A percentile compares a stretch with the other conserved stretches of the same genome.
Evolutionary conservation across 2,888 invertebrate genomes (phyloP).

Genomic region (Parelbella ahira): DNA sequence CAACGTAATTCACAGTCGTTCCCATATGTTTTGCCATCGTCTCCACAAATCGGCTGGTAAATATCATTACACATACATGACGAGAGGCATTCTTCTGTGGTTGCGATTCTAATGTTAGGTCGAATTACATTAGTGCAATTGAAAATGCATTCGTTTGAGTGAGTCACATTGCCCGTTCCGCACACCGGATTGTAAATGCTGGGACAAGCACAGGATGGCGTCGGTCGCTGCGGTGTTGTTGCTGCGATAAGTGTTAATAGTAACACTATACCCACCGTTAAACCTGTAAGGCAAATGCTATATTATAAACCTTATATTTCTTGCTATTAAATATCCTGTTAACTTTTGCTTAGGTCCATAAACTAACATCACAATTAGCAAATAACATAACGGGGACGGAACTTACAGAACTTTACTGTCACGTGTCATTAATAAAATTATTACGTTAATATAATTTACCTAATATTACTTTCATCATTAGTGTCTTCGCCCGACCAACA

Average conservation of each 20-base stretch:
- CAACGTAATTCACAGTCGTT: conserved; percentile 40
- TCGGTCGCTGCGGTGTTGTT: not conserved
- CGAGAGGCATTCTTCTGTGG: conserved; percentile 33
- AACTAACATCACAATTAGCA: too few species aligned
- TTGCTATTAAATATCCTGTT: too few species aligned
- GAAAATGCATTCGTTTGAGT: conserved; percentile 26
- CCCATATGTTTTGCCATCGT: conserved; percentile 34
- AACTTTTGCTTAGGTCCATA: too few species aligned
- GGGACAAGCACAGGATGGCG: conserved; percentile 18
- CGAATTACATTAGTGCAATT: conserved; percentile 24
- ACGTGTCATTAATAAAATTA: too few species aligned
- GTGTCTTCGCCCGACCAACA: not conserved
- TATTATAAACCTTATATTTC: too few species aligned
- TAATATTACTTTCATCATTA: conserved; percentile 7
- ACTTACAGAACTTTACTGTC: too few species aligned
- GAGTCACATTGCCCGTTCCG: conserved; percentile 34
- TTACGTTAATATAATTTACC: conserved; percentile 7
- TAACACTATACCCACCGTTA: conserved; percentile 4
- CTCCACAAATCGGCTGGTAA: conserved; percentile 30
- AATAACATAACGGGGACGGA: too few species aligned
- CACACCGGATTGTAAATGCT: conserved; percentile 34
- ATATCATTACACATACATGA: conserved; percentile 32
- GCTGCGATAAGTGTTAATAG: conserved; percentile 1
- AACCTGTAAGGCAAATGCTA: conserved; percentile 3
- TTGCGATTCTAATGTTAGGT: conserved; percentile 21